phyloP scores from a whole-genome alignment of 2,888 invertebrate genomes.

The Melanostoma mellinum region DNA sequence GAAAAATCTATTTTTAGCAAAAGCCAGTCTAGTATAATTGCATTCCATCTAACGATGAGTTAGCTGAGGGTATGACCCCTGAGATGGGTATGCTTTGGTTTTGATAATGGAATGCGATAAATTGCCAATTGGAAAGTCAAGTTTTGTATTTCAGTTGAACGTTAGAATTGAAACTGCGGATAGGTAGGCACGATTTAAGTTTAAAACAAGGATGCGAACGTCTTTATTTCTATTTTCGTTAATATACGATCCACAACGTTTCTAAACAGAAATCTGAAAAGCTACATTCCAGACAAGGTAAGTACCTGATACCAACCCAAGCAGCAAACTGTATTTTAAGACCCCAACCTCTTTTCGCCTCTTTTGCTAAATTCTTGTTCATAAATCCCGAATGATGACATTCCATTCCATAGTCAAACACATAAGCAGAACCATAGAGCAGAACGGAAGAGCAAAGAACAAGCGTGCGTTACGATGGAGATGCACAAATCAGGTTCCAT shows the following conservation, averaged over 20 bases:
- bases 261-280: too few relatives aligned
- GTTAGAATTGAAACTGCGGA: too few relatives aligned
- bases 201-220: too few relatives aligned
- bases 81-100: constrained; percentile 23
- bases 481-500: constrained; percentile 38
- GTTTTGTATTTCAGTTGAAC: too few relatives aligned
- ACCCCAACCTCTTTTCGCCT: not conserved
- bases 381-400: constrained; percentile 48
- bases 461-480: constrained; percentile 16
- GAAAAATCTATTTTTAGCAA: constrained; percentile 70
- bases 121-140: constrained; percentile 7
- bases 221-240: too few relatives aligned
- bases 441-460: constrained; percentile 13
- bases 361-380: constrained; percentile 23
- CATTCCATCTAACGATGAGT: constrained; percentile 60
- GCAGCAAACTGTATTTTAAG: too few relatives aligned
- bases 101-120: constrained; percentile 25
- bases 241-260: too few relatives aligned
- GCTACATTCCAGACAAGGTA: too few relatives aligned
- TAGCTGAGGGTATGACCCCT: constrained; percentile 29
- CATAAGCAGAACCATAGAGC: constrained; percentile 22
- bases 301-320: too few relatives aligned
- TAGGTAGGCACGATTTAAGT: too few relatives aligned
- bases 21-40: constrained; percentile 47
- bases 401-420: constrained; percentile 36